Evolutionary conservation across 2,888 invertebrate species (phyloP).

Genomic region (Eumerus sabulonum): DNA sequence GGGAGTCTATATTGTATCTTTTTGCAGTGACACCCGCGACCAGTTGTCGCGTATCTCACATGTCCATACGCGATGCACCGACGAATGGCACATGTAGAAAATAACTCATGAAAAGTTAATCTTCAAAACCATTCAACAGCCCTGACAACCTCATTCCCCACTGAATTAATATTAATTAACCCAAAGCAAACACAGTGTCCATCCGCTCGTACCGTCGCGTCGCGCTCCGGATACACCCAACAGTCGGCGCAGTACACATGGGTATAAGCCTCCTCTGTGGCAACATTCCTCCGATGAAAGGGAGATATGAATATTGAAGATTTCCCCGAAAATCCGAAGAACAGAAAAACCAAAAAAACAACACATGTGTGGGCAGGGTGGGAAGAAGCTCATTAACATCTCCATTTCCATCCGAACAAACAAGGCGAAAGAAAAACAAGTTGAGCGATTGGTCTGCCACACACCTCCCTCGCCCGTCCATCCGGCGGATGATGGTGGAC

Average conservation of each 20-base stretch:
- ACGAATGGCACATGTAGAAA: slow-evolving; percentile 22
- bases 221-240: slow-evolving; percentile 54
- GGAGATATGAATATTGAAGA: slow-evolving; percentile 29
- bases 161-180: slow-evolving; percentile 68
- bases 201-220: slow-evolving; percentile 14
- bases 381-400: slow-evolving; percentile 68
- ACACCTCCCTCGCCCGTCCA: background rate
- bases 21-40: slow-evolving; percentile 33
- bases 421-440: slow-evolving; percentile 30
- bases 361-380: slow-evolving; percentile 62
- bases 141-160: slow-evolving; percentile 61
- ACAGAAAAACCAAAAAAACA: slow-evolving; percentile 4
- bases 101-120: slow-evolving; percentile 67
- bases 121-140: slow-evolving; percentile 57
- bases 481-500: no score
- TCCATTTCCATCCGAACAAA: slow-evolving; percentile 64
- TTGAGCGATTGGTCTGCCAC: slow-evolving; percentile 24
- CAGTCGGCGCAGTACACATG: slow-evolving; percentile 36
- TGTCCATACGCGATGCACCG: background rate
- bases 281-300: slow-evolving; percentile 10
- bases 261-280: slow-evolving; percentile 9
- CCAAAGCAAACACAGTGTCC: slow-evolving; percentile 62
- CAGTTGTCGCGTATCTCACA: slow-evolving; percentile 54
- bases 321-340: slow-evolving; percentile 38
- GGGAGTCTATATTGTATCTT: no score